These are phyloP conservation scores for Zaprionus kolodkinae DNA, from an alignment of 1,140 invertebrate species.

Conservation along the genomic window DNA sequence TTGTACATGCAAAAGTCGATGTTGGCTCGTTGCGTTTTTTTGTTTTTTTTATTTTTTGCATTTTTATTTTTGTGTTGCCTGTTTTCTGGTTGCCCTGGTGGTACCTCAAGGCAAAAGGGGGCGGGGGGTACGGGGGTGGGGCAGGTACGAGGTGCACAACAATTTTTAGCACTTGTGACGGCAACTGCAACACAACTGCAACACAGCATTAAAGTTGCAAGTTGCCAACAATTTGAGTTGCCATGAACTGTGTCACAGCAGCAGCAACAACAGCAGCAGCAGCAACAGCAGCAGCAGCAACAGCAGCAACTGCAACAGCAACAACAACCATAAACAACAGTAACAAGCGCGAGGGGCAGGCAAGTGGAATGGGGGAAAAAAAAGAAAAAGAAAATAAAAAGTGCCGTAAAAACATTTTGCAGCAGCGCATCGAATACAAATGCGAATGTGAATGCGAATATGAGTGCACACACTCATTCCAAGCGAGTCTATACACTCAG, in stretches of 20 bases:
- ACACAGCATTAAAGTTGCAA: slow-evolving; percentile 28
- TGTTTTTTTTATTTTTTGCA: slow-evolving; percentile 4
- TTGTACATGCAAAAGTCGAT: slow-evolving; percentile 72
- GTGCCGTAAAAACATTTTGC: slow-evolving; percentile 17
- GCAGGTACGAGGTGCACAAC: slow-evolving; percentile 19
- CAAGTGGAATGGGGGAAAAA: not conserved
- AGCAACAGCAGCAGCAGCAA: not conserved
- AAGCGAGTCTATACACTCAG: not conserved
- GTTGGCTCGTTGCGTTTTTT: slow-evolving; percentile 11
- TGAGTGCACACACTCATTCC: not conserved
- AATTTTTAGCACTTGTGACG: slow-evolving; percentile 38
- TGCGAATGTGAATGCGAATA: slow-evolving; percentile 1
- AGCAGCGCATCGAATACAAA: slow-evolving; percentile 7
- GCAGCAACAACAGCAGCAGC: not conserved
- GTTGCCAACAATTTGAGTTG: slow-evolving; percentile 11
- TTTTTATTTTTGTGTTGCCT: slow-evolving; percentile 5
- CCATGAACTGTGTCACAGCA: slow-evolving; percentile 10
- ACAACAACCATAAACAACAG: not conserved
- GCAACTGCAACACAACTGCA: slow-evolving; percentile 6
- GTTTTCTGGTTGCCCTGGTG: slow-evolving; percentile 23
- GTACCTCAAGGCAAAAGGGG: slow-evolving; percentile 18
- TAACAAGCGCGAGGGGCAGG: not conserved
- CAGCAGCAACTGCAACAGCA: not conserved
- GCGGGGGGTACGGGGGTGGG: not conserved
- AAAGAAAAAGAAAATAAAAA: not conserved